phyloP scores from a whole-genome alignment of 2,888 invertebrate species.

The Lordiphosa andalusiaca region DNA sequence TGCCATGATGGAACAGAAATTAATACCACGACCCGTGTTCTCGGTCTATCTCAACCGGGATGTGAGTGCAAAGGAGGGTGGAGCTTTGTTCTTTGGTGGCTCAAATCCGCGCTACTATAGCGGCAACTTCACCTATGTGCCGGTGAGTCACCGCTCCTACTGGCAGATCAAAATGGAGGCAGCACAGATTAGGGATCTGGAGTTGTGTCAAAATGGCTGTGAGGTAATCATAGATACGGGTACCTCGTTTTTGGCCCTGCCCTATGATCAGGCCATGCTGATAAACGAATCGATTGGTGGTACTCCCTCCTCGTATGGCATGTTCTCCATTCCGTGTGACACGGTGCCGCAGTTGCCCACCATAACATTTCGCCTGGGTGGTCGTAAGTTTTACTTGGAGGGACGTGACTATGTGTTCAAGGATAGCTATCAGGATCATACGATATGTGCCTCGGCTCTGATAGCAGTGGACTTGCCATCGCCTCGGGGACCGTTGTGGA shows the following conservation, averaged over 20 bases:
- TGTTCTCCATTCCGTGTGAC: slow-evolving; percentile 89
- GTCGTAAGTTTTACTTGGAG: slow-evolving; percentile 86
- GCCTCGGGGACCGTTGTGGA: slow-evolving; percentile 62
- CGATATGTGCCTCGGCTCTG: slow-evolving; percentile 82
- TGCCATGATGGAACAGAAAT: slow-evolving; percentile 49
- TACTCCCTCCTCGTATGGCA: slow-evolving; percentile 89
- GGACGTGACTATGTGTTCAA: slow-evolving; percentile 92
- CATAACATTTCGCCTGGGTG: slow-evolving; percentile 88
- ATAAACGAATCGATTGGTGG: slow-evolving; percentile 91
- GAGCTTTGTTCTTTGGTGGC: slow-evolving; percentile 60
- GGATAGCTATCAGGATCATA: slow-evolving; percentile 89
- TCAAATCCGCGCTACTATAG: slow-evolving; percentile 45
- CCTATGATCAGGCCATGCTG: slow-evolving; percentile 86
- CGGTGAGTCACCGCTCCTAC: slow-evolving; percentile 51
- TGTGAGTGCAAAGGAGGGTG: slow-evolving; percentile 30
- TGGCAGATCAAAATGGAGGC: slow-evolving; percentile 56
- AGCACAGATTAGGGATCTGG: slow-evolving; percentile 42
- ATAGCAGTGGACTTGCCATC: slow-evolving; percentile 64
- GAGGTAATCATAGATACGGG: slow-evolving; percentile 81
- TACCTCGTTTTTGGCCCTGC: slow-evolving; percentile 96
- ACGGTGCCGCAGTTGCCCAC: slow-evolving; percentile 88
- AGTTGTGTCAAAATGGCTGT: slow-evolving; percentile 49
- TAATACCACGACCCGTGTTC: slow-evolving; percentile 43
- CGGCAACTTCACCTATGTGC: slow-evolving; percentile 59
- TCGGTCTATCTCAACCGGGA: slow-evolving; percentile 54